Evolutionary conservation across 2,888 invertebrate genomes (phyloP), one percentile per base, ranked within the genome.

Genomic region (Agrotis segetum): DNA sequence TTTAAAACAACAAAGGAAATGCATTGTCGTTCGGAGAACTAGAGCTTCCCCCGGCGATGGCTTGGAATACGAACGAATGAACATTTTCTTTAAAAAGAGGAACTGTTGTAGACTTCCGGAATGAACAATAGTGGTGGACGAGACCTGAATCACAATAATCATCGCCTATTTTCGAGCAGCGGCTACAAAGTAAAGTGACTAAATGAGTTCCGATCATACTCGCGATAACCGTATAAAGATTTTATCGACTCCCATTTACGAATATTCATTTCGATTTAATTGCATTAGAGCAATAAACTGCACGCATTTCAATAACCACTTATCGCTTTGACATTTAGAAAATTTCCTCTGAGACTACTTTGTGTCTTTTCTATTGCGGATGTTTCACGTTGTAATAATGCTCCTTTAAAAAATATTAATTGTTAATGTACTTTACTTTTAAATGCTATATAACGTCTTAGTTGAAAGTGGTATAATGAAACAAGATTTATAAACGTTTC

Each of bases 41-140:
- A 87, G 88, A 85, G 64, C 76, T 71, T 62, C 56, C 64, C 49
- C 64, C 14, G 58, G 9, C 67, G 46, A 17, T 49, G 77, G 84
- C 19, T 55, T 60, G 52, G 88, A 86, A 88, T 88, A 85, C 79
- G 67, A 82, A 86, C 60, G 46, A 60, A 56, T 59, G 46, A 46
- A 65, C 65, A 79, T 83, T 83, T 84, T 85, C 72, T 84, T 74
- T 79, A 82, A 81, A 84, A 85, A 84, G 78, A 85, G 86, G 87
- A 88, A 85, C 85, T 78, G 67, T 47, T 69, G 59, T 77, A 82
- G 86, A 87, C 89, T 89, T 89, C 90, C 90, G 85, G 77, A 81
- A 78, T n/a, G 79, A 84, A 88, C 89, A 89, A 88, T 88, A 79
- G 84, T 73, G 49, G 16, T 46, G 49, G 13, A 83, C 85, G 83